A percentile compares a stretch with the other conserved stretches of the same genome.
Conservation (phyloP, 2,888 invertebrate species). For the Eumerus sabulonum region DNA sequence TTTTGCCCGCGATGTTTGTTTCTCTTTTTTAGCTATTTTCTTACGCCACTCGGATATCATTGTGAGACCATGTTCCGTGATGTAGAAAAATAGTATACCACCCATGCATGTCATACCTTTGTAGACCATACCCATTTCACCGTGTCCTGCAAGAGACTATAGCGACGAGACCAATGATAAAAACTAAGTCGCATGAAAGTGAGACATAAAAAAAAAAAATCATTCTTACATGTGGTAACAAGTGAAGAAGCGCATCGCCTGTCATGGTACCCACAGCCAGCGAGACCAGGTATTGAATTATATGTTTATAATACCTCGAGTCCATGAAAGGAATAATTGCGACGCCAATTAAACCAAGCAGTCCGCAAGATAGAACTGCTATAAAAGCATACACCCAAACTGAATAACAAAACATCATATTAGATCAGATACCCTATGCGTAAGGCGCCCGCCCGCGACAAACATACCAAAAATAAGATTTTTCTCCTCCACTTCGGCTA, state of each 20-base stretch:
- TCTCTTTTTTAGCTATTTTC: slow-evolving; percentile 84
- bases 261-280: slow-evolving; percentile 94
- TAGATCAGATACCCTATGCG: not conserved
- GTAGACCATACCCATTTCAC: slow-evolving; percentile 86
- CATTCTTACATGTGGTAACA: slow-evolving; percentile 89
- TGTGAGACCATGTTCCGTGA: slow-evolving; percentile 90
- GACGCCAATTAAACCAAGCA: slow-evolving; percentile 92
- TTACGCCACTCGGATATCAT: slow-evolving; percentile 91
- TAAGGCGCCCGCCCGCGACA: too few species aligned
- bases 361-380: slow-evolving; percentile 90
- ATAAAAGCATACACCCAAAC: slow-evolving; percentile 92
- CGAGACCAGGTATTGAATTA: slow-evolving; percentile 94
- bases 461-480: slow-evolving; percentile 73
- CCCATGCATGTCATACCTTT: slow-evolving; percentile 86
- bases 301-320: slow-evolving; percentile 90
- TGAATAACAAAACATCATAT: slow-evolving; percentile 50
- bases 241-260: slow-evolving; percentile 94
- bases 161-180: too few species aligned
- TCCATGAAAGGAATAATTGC: slow-evolving; percentile 95
- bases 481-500: slow-evolving; percentile 67
- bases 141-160: slow-evolving; percentile 76
- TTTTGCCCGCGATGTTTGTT: slow-evolving; percentile 82
- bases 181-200: too few species aligned
- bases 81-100: slow-evolving; percentile 93
- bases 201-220: too few species aligned